Evolutionary conservation across 1,140 invertebrate genomes (phyloP), one percentile per base, ranked within the genome.

Genomic region (Acyrthosiphon pisum): DNA sequence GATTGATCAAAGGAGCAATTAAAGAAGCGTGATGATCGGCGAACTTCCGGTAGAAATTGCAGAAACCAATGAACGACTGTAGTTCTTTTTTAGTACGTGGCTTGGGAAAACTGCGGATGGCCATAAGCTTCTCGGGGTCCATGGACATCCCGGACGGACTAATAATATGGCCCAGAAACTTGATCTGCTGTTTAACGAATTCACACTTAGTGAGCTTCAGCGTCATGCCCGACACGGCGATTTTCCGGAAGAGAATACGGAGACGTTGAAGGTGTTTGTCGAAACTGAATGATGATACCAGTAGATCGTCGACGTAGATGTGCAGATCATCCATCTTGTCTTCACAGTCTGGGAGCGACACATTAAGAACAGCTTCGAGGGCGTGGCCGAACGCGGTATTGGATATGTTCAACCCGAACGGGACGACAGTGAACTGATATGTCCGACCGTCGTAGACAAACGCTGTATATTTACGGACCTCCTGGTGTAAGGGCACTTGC

Each of bases 91-190:
- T 37, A 37, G 37, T 37, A 37, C 37, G 37, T 37, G 37, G 37
- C 2, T 37, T 37, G 37, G 37, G 37, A 37, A 37, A 37, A 2
- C 37, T 2, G 37, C 26, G 41, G 30, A 87, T n/a, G 1, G 41
- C 86, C 30, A 9, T 6, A 14, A 87, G 23, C n/a, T 87, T 87
- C 4, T 11, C 9, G 2, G 86, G 86, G n/a, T 48, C 46, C 86
- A 87, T 87, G 6, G 22, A n/a, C 86, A 87, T 87, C 4, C 86
- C 86, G 2, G 2, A 9, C 0, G 86, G 4, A 48, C 22, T 87
- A 48, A 87, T 46, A 18, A 87, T 48, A 48, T 48, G 44, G 26
- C 86, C 86, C 11, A 87, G n/a, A 87, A 87, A 87, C n/a, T 87
- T 87, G 30, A 68, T 46, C 26, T 18, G 41, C 9, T 11, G 30